A percentile compares a stretch with the other conserved stretches of the same genome.
Evolutionary conservation across 2,113 vertebrate species (phyloP).

Genomic region (Cygnus buccinator): DNA sequence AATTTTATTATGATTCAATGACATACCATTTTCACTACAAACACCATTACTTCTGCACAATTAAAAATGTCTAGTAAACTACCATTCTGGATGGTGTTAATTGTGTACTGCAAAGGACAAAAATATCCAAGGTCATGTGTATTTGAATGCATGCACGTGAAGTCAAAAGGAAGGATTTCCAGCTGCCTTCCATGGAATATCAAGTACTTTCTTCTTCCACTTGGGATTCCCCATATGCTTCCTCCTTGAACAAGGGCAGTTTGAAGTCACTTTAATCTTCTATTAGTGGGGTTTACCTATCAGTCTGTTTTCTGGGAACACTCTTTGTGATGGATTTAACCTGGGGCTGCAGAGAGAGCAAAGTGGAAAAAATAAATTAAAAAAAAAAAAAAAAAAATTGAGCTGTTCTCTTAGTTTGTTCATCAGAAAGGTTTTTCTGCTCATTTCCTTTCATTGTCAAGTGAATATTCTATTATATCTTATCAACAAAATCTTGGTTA

Average conservation of each 20-base stretch:
- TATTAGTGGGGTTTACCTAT: constrained; percentile 45
- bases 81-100: not conserved
- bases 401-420: constrained; percentile 42
- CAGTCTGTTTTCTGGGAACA: constrained; percentile 38
- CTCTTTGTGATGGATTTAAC: constrained; percentile 39
- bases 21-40: not conserved
- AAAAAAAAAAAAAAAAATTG: not conserved
- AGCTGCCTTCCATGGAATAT: constrained; percentile 47
- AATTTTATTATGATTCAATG: not conserved
- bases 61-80: constrained; percentile 39
- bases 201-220: constrained; percentile 52
- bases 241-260: constrained; percentile 53
- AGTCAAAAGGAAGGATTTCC: constrained; percentile 40
- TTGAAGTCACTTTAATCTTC: constrained; percentile 63
- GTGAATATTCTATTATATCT: constrained; percentile 53
- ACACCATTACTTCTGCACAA: not conserved
- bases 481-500: constrained; percentile 61
- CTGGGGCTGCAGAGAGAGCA: not conserved
- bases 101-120: not conserved
- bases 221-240: constrained; percentile 64
- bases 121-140: constrained; percentile 30
- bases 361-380: not conserved
- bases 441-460: constrained; percentile 62
- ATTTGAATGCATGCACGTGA: not conserved
- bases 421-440: constrained; percentile 13